Percentiles rank a stretch among this genome's conserved stretches.
phyloP scores from a whole-genome alignment of 2,888 invertebrate species.

The Globia sparganii region DNA sequence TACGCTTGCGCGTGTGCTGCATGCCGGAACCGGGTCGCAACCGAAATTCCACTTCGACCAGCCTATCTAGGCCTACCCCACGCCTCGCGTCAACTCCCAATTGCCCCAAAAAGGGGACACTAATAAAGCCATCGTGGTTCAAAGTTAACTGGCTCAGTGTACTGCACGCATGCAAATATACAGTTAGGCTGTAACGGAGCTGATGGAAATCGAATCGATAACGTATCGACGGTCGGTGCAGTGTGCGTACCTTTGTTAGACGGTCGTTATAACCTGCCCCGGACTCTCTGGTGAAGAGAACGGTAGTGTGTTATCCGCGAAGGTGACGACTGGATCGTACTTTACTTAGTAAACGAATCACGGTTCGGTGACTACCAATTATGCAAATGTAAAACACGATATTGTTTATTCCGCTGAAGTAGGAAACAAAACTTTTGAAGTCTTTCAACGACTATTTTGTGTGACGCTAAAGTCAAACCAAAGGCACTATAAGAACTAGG shows the following conservation, averaged over 20 bases:
- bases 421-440: constrained; percentile 57
- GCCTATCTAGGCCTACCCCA: constrained; percentile 76
- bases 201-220: constrained; percentile 86
- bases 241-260: constrained; percentile 68
- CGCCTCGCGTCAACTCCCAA: constrained; percentile 65
- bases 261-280: constrained; percentile 54
- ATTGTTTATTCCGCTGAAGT: constrained; percentile 61
- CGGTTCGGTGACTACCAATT: constrained; percentile 61
- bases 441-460: constrained; percentile 54
- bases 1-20: constrained; percentile 89
- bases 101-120: constrained; percentile 54
- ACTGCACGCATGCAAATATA: constrained; percentile 90
- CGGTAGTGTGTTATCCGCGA: constrained; percentile 56
- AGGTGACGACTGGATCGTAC: constrained; percentile 47
- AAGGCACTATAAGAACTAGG: constrained; percentile 48
- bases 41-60: constrained; percentile 83
- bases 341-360: constrained; percentile 50
- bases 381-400: constrained; percentile 56
- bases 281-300: constrained; percentile 47
- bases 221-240: constrained; percentile 75
- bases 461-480: constrained; percentile 44
- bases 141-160: constrained; percentile 72
- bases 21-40: constrained; percentile 89
- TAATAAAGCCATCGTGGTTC: constrained; percentile 76
- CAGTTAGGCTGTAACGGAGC: constrained; percentile 86